Evolutionary conservation across 92 coral and sea anemone species (phyloP).

Genomic region (Meandrina meandrites): DNA sequence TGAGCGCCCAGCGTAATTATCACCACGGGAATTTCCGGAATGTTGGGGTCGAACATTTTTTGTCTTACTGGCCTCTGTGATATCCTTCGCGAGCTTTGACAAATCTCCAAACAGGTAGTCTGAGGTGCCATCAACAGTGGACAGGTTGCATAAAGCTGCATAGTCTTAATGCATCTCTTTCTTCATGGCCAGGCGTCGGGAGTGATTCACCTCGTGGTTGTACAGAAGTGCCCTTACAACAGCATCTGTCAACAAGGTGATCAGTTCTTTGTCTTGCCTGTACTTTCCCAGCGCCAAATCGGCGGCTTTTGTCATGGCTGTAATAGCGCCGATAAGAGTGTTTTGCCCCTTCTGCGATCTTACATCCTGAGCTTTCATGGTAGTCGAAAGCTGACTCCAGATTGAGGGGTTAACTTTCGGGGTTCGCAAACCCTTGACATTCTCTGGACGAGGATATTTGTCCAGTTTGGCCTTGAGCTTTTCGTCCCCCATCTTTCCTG

Average conservation of each 20-base stretch:
- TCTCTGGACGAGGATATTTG: constrained; percentile 27
- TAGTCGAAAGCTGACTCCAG: constrained; percentile 52
- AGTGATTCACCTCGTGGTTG: constrained; percentile 50
- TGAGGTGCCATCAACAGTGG: constrained; percentile 29
- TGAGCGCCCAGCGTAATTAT: too few species aligned
- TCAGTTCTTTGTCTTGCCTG: constrained; percentile 45
- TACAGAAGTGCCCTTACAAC: constrained; percentile 56
- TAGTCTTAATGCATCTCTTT: constrained; percentile 40
- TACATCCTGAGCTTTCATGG: constrained; percentile 26
- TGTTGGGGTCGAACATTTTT: too few species aligned
- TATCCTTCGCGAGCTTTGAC: too few species aligned
- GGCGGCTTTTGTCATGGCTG: constrained; percentile 49
- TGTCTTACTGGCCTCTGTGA: too few species aligned
- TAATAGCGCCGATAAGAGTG: too few species aligned
- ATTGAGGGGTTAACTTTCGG: constrained; percentile 46
- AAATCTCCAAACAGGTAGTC: too few species aligned
- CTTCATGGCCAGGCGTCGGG: constrained; percentile 52
- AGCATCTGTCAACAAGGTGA: constrained; percentile 53
- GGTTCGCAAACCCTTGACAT: constrained; percentile 35
- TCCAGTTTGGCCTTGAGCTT: constrained; percentile 46
- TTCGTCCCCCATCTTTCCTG: constrained; percentile 39
- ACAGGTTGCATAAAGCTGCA: constrained; percentile 50
- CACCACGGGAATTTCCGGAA: too few species aligned
- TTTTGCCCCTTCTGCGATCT: constrained; percentile 47
- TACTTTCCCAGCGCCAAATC: constrained; percentile 48